Base-by-base conservation (phyloP, 2,113 vertebrate genomes). In the Myocastor coypus region DNA sequence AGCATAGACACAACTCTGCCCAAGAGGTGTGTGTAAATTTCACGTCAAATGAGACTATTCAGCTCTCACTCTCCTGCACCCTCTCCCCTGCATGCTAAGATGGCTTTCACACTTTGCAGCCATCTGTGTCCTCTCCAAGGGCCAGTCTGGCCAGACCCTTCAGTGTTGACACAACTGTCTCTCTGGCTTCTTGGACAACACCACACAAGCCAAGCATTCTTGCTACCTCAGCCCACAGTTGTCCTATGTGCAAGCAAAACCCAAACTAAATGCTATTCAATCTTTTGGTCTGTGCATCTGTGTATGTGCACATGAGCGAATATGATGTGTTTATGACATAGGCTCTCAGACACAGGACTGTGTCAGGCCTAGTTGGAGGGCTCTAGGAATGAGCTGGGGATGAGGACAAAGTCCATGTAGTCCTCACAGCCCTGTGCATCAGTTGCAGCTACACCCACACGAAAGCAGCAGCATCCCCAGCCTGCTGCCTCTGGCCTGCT, bases 351-450 rank as follows among this genome's bases (percentile, higher is more conserved):
- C 34, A 40, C 85, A 34, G 37, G 61, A 80, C 34, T 1, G 5
- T 12, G 34, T 12, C 34, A 32, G n/a, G n/a, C n/a, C 71, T 8
- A 94, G 42, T 5, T n/a, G 30, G 57, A 4, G 40, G 93, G 91
- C 87, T 30, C 24, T 0, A 28, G 6, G 80, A 87, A 80, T 20
- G 81, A 92, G 55, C 0, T 24, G 32, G 10, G 91, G 55, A 5
- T 57, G 20, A 7, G 66, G 50, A 0, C 3, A 9, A 5, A 89
- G 80, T 28, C 0, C 13, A 0, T 26, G 64, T 87, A 78, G 17
- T 30, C n/a, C 26, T 26, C 34, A 20, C 1, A 0, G 75, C 28
- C n/a, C 61, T 40, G 5, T 26, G 69, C 34, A 12, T 73, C 77
- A 94, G 90, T 71, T 46, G 84, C 64, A 34, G 81, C 46, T 63